phyloP scores from a whole-genome alignment of 2,797 vertebrate genomes.

The Limnodromus scolopaceus region DNA sequence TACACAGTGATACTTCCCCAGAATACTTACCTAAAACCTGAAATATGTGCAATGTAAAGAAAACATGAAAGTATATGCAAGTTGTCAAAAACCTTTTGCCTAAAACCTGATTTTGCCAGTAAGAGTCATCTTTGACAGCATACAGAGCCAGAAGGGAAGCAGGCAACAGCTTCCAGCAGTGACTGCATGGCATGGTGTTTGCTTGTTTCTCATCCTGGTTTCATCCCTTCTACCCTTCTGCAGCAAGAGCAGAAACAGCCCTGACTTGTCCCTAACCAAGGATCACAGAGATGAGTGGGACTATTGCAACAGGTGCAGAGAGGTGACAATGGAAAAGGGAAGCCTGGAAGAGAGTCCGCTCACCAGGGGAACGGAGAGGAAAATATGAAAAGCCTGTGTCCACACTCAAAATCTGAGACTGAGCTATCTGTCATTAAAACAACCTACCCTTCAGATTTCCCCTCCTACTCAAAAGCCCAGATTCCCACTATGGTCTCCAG shows the following conservation, averaged over 20 bases:
- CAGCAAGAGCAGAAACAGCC: background rate
- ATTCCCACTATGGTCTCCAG: background rate
- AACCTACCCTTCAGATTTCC: background rate
- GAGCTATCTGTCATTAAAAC: background rate
- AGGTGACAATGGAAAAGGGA: background rate
- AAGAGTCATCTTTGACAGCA: background rate
- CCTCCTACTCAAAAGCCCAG: background rate
- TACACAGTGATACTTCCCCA: background rate
- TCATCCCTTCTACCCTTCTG: background rate
- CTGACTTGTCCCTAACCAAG: background rate
- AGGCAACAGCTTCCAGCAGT: background rate
- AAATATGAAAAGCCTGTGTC: background rate
- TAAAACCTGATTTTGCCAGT: background rate
- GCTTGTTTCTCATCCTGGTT: background rate
- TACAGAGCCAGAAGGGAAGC: background rate
- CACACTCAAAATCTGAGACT: background rate
- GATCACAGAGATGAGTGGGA: background rate
- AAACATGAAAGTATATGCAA: background rate
- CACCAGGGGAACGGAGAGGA: background rate
- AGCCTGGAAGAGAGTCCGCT: background rate
- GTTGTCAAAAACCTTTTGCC: background rate
- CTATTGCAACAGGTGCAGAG: background rate
- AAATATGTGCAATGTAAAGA: background rate
- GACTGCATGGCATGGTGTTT: background rate
- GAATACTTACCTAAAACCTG: background rate